These are phyloP conservation scores for Urocyon cinereoargenteus DNA, from an alignment of 2,797 vertebrate species.

Conservation along the genomic window DNA sequence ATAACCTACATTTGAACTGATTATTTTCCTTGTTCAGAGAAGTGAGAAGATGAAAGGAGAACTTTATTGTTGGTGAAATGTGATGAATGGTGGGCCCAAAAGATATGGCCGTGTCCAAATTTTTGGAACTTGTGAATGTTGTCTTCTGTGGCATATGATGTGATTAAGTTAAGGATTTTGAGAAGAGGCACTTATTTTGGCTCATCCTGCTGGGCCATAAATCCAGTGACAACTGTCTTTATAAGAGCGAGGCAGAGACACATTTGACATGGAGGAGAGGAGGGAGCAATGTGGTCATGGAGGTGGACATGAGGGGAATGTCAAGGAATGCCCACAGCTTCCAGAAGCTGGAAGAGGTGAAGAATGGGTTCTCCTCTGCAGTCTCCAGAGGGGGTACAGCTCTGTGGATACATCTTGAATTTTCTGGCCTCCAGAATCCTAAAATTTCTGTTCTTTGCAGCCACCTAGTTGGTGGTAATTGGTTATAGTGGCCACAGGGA, in stretches of 20 bases:
- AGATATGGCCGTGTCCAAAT: neutral
- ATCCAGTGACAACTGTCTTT: neutral
- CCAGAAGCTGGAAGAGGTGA: neutral
- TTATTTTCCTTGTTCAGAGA: neutral
- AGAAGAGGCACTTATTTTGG: neutral
- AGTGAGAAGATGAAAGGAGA: neutral
- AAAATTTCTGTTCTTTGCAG: neutral
- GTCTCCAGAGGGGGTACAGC: neutral
- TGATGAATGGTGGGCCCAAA: neutral
- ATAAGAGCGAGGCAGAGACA: neutral
- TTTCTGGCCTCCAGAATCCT: neutral
- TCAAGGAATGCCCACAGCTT: neutral
- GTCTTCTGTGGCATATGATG: neutral
- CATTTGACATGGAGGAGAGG: neutral
- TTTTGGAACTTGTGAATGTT: neutral
- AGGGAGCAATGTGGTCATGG: neutral
- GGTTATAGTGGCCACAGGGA: neutral
- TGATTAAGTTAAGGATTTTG: neutral
- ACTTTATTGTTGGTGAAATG: neutral
- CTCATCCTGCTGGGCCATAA: neutral
- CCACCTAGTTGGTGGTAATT: neutral
- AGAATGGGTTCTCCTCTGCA: neutral
- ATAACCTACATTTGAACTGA: neutral
- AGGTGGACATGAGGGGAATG: neutral
- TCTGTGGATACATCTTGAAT: neutral